A percentile compares a stretch with the other conserved stretches of the same genome.
phyloP scores from a whole-genome alignment of 1,140 invertebrate species.

The Argopecten irradians region DNA sequence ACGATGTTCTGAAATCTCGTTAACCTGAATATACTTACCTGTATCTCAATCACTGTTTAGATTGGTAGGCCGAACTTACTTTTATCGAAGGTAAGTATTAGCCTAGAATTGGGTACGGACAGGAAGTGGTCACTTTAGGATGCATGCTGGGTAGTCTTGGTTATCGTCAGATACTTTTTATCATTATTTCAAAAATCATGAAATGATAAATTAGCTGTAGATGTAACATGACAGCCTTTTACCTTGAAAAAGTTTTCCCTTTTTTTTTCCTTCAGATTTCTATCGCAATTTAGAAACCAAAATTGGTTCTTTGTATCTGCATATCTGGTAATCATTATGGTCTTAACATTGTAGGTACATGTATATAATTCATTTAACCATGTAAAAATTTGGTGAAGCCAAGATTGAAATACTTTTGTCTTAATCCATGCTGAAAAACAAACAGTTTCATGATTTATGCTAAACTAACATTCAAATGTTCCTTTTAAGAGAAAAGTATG shows the following conservation, averaged over 20 bases:
- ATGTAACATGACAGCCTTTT: background rate
- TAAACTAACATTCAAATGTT: no score
- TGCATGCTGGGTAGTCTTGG: constrained; percentile 4
- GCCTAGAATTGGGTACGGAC: background rate
- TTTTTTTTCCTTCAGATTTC: background rate
- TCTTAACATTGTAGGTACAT: no score
- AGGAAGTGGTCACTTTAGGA: background rate
- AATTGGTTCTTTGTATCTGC: background rate
- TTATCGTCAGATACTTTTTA: background rate
- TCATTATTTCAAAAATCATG: background rate
- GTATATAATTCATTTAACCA: no score
- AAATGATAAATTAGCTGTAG: background rate
- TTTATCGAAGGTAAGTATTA: constrained; percentile 11
- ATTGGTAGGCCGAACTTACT: constrained; percentile 4
- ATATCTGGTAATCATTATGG: no score
- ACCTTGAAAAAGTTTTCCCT: background rate
- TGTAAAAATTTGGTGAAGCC: no score
- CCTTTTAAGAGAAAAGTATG: no score
- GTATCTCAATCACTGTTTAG: background rate
- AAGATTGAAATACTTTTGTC: no score
- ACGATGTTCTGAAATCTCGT: no score
- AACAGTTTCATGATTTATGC: no score
- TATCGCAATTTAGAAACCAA: background rate
- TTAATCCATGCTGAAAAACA: no score
- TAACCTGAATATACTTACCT: background rate